Conservation (phyloP, 2,797 vertebrate genomes). For the Scyliorhinus canicula region DNA sequence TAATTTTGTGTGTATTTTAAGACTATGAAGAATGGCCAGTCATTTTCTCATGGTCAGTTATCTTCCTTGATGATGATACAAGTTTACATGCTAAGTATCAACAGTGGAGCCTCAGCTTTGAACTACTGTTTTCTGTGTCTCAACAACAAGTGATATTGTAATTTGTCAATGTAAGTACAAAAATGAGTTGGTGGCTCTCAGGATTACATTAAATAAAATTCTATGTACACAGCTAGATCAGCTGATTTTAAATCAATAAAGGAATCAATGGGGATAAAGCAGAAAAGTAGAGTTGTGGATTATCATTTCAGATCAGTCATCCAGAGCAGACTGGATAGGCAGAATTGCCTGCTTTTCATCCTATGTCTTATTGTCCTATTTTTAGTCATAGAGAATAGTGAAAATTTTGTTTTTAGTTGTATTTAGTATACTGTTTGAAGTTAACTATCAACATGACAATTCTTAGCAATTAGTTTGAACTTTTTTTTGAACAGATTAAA, state of each 20-base stretch:
- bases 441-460: neutral
- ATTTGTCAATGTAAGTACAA: neutral
- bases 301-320: too few species aligned
- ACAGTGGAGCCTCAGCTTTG: neutral
- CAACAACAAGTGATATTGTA: neutral
- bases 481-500: neutral
- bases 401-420: neutral
- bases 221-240: too few species aligned
- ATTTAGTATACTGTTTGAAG: neutral
- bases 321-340: too few species aligned
- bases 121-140: neutral
- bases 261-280: too few species aligned
- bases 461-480: neutral
- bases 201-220: neutral
- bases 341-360: too few species aligned
- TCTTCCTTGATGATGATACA: neutral
- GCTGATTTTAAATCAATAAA: too few species aligned
- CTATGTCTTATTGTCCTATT: too few species aligned
- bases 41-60: neutral
- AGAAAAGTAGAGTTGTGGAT: too few species aligned
- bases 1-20: neutral
- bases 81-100: neutral
- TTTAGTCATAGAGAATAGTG: neutral
- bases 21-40: neutral
- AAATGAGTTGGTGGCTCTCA: neutral